These are phyloP conservation scores for Stomatorhinus ivindoensis DNA, from an alignment of 2,113 vertebrate species.

Conservation along the genomic window DNA sequence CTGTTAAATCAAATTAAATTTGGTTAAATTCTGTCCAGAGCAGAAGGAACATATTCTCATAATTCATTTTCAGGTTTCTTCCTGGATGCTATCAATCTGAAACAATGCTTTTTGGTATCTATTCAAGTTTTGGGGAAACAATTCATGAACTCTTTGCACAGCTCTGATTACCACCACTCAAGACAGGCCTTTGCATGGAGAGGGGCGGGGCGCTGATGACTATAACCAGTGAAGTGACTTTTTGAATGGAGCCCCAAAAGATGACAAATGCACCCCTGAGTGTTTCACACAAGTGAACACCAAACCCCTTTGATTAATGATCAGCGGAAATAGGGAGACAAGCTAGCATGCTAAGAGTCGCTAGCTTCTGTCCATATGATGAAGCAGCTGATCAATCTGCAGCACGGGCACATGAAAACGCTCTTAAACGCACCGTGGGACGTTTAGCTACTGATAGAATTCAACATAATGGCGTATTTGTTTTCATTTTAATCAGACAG, in stretches of 20 bases:
- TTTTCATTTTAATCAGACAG: conserved; percentile 14
- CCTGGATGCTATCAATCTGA: not conserved
- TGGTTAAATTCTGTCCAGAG: not conserved
- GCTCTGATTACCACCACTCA: not conserved
- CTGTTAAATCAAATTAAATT: not conserved
- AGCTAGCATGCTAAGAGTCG: not conserved
- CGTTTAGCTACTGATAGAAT: not conserved
- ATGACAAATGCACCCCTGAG: not conserved
- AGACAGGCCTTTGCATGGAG: not conserved
- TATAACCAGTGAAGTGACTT: not conserved
- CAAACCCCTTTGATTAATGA: conserved; percentile 12
- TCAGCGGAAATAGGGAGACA: not conserved
- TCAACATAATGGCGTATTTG: not conserved
- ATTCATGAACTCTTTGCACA: not conserved
- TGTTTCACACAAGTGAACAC: not conserved
- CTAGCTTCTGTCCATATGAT: not conserved
- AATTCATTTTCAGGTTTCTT: not conserved
- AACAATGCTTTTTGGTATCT: not conserved
- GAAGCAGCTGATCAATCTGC: not conserved
- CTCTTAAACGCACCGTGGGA: not conserved
- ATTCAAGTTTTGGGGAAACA: not conserved
- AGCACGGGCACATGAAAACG: not conserved
- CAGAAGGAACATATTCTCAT: not conserved
- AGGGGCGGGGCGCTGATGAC: not conserved
- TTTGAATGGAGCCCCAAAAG: not conserved